Conservation (phyloP, 1,140 invertebrate species). For the Adelges cooleyi region DNA sequence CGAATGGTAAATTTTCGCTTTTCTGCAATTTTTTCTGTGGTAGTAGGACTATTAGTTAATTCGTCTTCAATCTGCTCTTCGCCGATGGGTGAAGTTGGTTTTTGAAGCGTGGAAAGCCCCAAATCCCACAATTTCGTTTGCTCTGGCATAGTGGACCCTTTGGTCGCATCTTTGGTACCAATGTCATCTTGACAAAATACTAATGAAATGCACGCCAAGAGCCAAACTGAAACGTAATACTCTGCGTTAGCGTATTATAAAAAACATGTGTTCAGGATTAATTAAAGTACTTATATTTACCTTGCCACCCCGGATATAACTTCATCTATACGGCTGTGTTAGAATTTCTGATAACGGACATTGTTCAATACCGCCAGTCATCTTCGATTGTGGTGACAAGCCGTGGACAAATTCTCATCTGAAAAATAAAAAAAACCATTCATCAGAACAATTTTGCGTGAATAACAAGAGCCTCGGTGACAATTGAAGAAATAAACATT, state of each 20-base stretch:
- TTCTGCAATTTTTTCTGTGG: background rate
- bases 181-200: slow-evolving; percentile 12
- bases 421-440: too few relatives aligned
- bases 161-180: background rate
- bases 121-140: background rate
- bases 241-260: background rate
- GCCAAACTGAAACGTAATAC: background rate
- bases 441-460: too few relatives aligned
- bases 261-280: background rate
- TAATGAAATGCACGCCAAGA: slow-evolving; percentile 7
- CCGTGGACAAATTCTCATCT: background rate
- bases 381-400: background rate
- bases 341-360: background rate
- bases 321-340: slow-evolving; percentile 10
- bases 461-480: too few relatives aligned
- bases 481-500: too few relatives aligned
- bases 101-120: background rate
- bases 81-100: background rate
- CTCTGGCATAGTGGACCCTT: background rate
- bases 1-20: background rate
- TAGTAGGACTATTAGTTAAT: background rate
- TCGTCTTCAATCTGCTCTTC: slow-evolving; percentile 24
- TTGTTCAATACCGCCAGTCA: background rate
- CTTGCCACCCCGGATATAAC: background rate
- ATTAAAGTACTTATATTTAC: background rate